Evolutionary conservation across 1,140 invertebrate genomes (phyloP), one percentile per base, ranked within the genome.

Genomic region (Drosophila tani): DNA sequence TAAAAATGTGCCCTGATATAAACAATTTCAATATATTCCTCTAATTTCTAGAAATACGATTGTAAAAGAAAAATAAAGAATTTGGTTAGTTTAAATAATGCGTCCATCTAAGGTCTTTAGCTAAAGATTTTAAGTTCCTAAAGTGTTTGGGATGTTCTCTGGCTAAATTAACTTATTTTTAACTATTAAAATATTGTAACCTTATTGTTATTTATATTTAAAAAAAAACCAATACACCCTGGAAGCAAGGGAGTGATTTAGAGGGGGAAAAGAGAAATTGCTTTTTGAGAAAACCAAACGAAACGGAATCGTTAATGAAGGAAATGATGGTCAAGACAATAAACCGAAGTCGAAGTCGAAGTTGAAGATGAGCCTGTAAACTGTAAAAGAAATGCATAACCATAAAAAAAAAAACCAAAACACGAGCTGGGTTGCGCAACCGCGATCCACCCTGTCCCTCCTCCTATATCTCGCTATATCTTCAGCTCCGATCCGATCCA

Each of bases 241-340:
- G 14, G 8, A 1, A 41, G 4, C 50, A 45, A 38, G 12, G 11
- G 21, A 19, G 35, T 27, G 9, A 35, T 24, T 70, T 57, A 15
- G 46, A 19, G 11, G 24, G 41, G 40, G 17, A 59, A 78, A 87
- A 86, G 79, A 82, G 79, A 87, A 86, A 86, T 82, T 86, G 62
- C 41, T 71, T 45, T 64, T 49, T 35, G 57, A 79, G 60, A 84
- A 81, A 84, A 81, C 38, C 67, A 60, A 55, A 75, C 75, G 60
- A 85, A 90, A 67, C 78, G 71, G 79, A 79, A 90, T 90, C 19
- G 86, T 82, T 90, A 90, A 90, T 90, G 86, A 91, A 91, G 85
- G 86, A 90, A 90, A 90, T 90, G 82, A 43, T 60, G 69, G 69
- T 47, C 67, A 73, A 73, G 69, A 59, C 69, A 73, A 73, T 73